phyloP scores from a whole-genome alignment of 2,113 vertebrate genomes.

The Sarotherodon lohbergeri region DNA sequence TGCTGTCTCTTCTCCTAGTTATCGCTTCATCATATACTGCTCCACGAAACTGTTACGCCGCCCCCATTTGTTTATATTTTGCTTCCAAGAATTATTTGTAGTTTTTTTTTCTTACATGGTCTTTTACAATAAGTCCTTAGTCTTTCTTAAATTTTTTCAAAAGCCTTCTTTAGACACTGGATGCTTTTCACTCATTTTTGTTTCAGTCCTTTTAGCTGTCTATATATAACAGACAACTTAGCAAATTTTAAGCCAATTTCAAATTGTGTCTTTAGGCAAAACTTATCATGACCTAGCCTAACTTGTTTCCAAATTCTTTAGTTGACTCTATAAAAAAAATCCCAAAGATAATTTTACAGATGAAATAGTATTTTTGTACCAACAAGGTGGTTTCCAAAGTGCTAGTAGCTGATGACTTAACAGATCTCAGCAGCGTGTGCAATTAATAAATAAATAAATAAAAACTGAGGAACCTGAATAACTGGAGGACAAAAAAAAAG shows the following conservation, averaged over 20 bases:
- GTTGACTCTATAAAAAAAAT: background rate
- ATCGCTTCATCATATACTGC: background rate
- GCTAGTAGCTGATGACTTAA: background rate
- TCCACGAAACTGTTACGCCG: fast-evolving
- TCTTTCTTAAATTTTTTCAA: background rate
- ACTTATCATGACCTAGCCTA: background rate
- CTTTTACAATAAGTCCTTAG: background rate
- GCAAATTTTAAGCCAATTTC: background rate
- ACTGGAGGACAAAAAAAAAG: background rate
- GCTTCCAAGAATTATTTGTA: background rate
- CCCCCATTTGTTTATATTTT: background rate
- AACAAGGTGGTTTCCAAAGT: too few relatives aligned
- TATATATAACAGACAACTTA: background rate
- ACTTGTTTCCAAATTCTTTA: background rate
- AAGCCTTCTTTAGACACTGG: background rate
- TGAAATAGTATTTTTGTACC: background rate
- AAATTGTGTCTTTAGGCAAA: background rate
- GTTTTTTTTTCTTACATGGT: background rate
- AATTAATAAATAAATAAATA: background rate
- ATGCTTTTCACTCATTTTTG: background rate
- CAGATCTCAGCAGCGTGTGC: background rate
- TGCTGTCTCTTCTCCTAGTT: background rate
- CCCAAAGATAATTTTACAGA: background rate
- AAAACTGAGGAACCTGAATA: background rate
- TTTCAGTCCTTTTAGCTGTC: background rate